Conservation (phyloP, 1,140 invertebrate species). For the Drosophila ambigua region DNA sequence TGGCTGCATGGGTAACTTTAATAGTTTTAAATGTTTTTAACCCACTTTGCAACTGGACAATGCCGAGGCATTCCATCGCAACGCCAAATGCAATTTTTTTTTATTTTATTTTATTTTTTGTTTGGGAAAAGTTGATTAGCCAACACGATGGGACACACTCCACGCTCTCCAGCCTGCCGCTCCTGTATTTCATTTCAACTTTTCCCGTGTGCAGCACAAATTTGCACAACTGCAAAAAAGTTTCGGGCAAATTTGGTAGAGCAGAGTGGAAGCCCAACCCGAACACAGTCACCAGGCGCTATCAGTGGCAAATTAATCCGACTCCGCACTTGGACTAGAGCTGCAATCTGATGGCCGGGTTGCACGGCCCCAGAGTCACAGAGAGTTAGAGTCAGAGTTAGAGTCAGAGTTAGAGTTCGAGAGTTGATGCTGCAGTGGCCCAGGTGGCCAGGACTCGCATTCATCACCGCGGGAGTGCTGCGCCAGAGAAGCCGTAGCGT, state of each 20-base stretch:
- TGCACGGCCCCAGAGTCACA: conserved; percentile 9
- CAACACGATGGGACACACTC: conserved; percentile 32
- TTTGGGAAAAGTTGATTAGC: conserved; percentile 71
- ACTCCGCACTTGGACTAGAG: background rate
- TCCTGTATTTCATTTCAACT: conserved; percentile 62
- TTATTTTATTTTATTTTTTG: conserved; percentile 30
- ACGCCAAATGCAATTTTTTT: conserved; percentile 17
- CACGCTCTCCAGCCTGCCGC: conserved; percentile 25
- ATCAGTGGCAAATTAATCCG: conserved; percentile 66
- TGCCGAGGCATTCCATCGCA: no score
- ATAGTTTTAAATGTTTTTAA: conserved; percentile 47
- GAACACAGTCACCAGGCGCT: conserved; percentile 13
- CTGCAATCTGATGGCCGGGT: conserved; percentile 41
- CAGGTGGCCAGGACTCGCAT: conserved; percentile 50
- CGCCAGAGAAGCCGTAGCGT: conserved; percentile 30
- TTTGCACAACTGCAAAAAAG: conserved; percentile 56
- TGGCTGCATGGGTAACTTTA: conserved; percentile 12
- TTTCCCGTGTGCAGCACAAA: conserved; percentile 56
- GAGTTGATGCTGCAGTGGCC: conserved; percentile 23
- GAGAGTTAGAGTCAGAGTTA: conserved; percentile 21
- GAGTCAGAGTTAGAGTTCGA: conserved; percentile 34
- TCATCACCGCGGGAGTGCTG: conserved; percentile 60
- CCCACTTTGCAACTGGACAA: conserved; percentile 24
- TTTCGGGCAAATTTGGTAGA: conserved; percentile 12
- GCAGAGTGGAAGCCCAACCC: conserved; percentile 20